Evolutionary conservation across 2,113 vertebrate genomes (phyloP).

Genomic region (Lampris megalopsis): DNA sequence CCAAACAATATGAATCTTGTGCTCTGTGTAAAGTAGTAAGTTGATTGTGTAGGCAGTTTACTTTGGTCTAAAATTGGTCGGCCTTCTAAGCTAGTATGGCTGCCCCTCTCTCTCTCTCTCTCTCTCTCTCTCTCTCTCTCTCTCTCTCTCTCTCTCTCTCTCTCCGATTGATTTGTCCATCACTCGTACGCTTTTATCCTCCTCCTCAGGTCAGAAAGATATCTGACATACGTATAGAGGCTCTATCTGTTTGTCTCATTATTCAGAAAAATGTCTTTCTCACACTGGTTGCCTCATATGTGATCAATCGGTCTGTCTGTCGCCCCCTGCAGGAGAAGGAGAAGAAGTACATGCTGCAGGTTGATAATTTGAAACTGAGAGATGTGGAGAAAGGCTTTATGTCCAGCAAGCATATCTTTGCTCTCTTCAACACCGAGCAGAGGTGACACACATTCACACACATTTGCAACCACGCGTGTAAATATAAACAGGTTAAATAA

Average conservation of each 20-base stretch:
- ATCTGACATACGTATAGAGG: too few relatives aligned
- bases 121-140: not conserved
- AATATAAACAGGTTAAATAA: not conserved
- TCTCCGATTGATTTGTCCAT: not conserved
- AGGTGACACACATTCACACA: conserved; percentile 80
- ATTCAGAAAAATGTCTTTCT: too few relatives aligned
- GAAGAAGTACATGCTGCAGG: conserved; percentile 98
- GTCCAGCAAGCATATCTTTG: conserved; percentile 99
- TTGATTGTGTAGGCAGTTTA: too few relatives aligned
- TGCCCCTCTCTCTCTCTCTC: conserved; percentile 1
- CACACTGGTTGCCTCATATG: not conserved
- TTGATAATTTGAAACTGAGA: conserved; percentile 96
- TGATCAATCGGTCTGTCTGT: conserved; percentile 40
- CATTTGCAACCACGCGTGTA: not conserved
- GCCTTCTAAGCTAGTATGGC: not conserved
- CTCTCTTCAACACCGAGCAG: conserved; percentile 99
- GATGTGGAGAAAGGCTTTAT: conserved; percentile 98
- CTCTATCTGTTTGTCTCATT: too few relatives aligned
- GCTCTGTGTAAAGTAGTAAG: too few relatives aligned
- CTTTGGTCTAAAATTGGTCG: too few relatives aligned
- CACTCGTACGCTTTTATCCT: too few relatives aligned
- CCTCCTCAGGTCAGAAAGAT: too few relatives aligned
- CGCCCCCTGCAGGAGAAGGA: conserved; percentile 91
- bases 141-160: conserved; percentile 20
- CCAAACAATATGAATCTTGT: too few relatives aligned